Evolutionary conservation across 2,797 vertebrate species (phyloP), one percentile per base, ranked within the genome.

Genomic region (Chaetodon trifasciatus): DNA sequence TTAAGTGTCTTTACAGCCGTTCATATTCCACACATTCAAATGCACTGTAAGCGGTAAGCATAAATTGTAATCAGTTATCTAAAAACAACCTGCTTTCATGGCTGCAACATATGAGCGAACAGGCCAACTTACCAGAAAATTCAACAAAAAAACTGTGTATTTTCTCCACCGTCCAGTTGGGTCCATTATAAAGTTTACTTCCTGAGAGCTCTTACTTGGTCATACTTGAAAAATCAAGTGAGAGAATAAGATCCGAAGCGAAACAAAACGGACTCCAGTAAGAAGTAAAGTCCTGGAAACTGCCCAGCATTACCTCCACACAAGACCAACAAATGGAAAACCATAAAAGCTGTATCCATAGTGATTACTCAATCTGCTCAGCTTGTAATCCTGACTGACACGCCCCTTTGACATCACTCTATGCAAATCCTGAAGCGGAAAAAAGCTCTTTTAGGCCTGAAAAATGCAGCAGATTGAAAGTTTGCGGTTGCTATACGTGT

Each of bases 111-210:
- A 28, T 52, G 4, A 74, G 32, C 42, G 19, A 68, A 70, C 0
- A 74, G 12, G n/a, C 3, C 23, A 50, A 94, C 95, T 94, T 89
- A 96, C 95, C 92, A 91, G 56, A 60, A 89, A 78, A 46, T 78
- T 39, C 60, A 91, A 82, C 28, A 89, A 19, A 28, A 94, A 62
- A 62, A 75, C 37, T 15, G 62, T 9, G 23, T 39, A 74, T 71
- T 58, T 89, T 58, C 69, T 86, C 82, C 80, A 81, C 17, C 32
- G 71, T 88, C 72, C 78, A 32, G 39, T 46, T 50, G 61, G 81
- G 46, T 91, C 89, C 93, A 94, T 95, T 23, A 65, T 82, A 63
- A 86, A 39, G 70, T 72, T 81, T 24, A 67, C 28, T 74, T 83
- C 42, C 11, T 12, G 57, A 47, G 10, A 56, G 16, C 39, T 79